Evolutionary conservation across 2,113 vertebrate genomes (phyloP).

Genomic region (Cygnus atratus): DNA sequence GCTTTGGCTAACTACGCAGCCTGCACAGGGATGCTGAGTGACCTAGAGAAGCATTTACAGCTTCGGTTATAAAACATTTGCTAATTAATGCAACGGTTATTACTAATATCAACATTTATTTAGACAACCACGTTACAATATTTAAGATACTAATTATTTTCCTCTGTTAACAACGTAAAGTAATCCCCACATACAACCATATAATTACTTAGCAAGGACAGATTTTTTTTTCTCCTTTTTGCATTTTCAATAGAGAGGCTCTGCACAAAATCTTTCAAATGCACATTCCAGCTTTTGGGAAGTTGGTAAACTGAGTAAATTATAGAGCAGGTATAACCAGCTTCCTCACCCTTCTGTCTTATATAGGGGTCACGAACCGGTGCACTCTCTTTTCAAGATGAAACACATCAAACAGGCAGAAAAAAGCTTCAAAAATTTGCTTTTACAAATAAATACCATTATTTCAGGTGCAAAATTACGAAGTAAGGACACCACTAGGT

Average conservation of each 20-base stretch:
- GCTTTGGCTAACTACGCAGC: neutral
- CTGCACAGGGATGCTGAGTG: neutral
- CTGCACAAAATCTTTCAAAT: neutral
- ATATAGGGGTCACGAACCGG: neutral
- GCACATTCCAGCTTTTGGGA: neutral
- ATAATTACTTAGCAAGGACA: neutral
- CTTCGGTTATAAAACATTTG: slow-evolving; percentile 10
- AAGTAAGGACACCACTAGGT: neutral
- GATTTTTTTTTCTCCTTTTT: neutral
- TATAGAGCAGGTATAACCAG: neutral
- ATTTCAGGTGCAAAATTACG: neutral
- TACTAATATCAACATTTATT: slow-evolving; percentile 23
- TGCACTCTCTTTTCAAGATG: rapidly evolving
- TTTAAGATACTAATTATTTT: slow-evolving; percentile 23
- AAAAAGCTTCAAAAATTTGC: neutral
- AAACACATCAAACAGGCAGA: neutral
- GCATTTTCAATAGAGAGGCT: neutral
- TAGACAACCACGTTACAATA: slow-evolving; percentile 5
- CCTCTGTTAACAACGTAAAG: neutral
- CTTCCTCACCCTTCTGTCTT: neutral
- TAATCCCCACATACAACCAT: neutral
- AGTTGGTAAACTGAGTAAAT: neutral
- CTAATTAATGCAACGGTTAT: slow-evolving; percentile 18
- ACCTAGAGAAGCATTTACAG: neutral
- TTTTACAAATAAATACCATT: neutral